phyloP scores from a whole-genome alignment of 1,140 invertebrate species.

The Apis cerana region DNA sequence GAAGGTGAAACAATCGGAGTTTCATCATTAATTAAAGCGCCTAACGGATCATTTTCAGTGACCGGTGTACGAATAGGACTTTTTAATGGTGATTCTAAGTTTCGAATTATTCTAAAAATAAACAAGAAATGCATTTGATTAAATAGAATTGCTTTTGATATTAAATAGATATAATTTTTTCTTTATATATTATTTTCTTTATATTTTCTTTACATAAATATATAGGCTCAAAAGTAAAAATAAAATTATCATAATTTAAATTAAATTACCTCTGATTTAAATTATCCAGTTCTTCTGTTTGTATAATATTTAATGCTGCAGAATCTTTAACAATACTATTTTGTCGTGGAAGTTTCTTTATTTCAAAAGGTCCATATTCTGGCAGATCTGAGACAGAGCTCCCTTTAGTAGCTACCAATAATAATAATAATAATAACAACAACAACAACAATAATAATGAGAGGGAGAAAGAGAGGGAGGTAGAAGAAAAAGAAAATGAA shows the following conservation, averaged over 20 bases:
- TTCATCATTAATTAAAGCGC: slow-evolving; percentile 86
- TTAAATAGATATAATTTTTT: neutral
- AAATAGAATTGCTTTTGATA: too few species aligned
- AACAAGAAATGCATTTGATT: slow-evolving; percentile 1
- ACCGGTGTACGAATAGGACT: slow-evolving; percentile 89
- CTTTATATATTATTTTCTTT: too few species aligned
- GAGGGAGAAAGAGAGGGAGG: slow-evolving; percentile 13
- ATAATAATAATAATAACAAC: too few species aligned
- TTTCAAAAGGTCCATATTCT: slow-evolving; percentile 74
- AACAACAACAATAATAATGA: neutral
- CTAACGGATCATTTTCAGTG: slow-evolving; percentile 94
- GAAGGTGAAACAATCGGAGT: slow-evolving; percentile 80
- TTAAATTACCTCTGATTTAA: slow-evolving; percentile 75
- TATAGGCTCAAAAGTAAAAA: neutral
- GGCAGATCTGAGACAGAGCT: slow-evolving; percentile 79
- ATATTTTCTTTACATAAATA: too few species aligned
- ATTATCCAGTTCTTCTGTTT: slow-evolving; percentile 72
- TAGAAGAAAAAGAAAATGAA: slow-evolving; percentile 33
- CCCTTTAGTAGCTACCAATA: slow-evolving; percentile 73
- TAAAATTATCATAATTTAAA: neutral
- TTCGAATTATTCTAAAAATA: slow-evolving; percentile 81
- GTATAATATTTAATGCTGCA: slow-evolving; percentile 65
- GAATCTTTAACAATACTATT: slow-evolving; percentile 79
- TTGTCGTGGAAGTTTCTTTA: slow-evolving; percentile 76
- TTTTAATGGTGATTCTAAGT: slow-evolving; percentile 79